phyloP scores from a whole-genome alignment of 2,888 invertebrate genomes.

The Ormia ochracea region DNA sequence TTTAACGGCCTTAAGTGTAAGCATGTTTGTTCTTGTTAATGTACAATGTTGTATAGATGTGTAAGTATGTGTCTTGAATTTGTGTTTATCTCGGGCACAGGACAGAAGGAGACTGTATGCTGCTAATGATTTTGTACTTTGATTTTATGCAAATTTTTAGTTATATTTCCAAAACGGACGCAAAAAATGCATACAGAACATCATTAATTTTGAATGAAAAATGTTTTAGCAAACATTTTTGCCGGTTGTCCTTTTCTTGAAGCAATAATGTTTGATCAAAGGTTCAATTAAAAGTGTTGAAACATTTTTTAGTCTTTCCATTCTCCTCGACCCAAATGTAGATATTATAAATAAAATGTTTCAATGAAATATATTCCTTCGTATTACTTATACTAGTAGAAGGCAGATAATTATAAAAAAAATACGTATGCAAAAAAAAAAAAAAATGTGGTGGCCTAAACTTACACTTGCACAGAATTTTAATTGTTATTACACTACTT shows the following conservation, averaged over 20 bases:
- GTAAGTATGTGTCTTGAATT: conserved; percentile 3
- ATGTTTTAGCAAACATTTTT: conserved; percentile 23
- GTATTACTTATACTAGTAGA: too few relatives aligned
- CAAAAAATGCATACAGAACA: conserved; percentile 26
- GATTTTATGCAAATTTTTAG: conserved; percentile 66
- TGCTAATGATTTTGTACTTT: conserved; percentile 59
- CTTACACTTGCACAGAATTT: too few relatives aligned
- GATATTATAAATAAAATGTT: neutral
- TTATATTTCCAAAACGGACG: conserved; percentile 34
- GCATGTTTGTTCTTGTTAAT: conserved; percentile 56
- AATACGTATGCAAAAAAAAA: too few relatives aligned
- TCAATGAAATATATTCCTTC: too few relatives aligned
- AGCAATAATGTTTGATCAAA: conserved; percentile 34
- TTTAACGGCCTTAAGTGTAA: conserved; percentile 60
- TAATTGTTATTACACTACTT: too few relatives aligned
- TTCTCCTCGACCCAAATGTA: neutral
- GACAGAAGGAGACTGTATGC: conserved; percentile 19
- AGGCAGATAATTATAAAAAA: too few relatives aligned
- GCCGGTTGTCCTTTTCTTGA: conserved; percentile 6
- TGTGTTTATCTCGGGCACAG: conserved; percentile 15
- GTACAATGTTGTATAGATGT: neutral
- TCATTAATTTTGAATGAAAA: conserved; percentile 55
- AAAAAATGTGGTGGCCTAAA: too few relatives aligned
- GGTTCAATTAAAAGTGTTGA: conserved; percentile 43
- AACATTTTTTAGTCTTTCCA: neutral